Base-by-base conservation (phyloP, 2,888 invertebrate genomes). In the Metallyticus violacea region DNA sequence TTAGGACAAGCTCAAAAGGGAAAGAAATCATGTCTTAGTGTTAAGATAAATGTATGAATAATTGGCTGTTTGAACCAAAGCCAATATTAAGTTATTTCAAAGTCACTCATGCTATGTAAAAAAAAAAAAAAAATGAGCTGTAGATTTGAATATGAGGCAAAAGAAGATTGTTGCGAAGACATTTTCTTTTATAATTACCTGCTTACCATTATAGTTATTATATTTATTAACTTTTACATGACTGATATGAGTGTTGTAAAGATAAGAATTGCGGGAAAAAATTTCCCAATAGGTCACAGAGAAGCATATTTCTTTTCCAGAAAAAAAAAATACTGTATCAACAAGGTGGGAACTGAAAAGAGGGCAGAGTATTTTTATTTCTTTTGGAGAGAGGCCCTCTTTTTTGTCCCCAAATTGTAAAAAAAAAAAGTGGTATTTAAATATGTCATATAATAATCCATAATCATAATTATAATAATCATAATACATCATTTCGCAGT, bases 331-430 rank as follows among this genome's bases (percentile, higher is more conserved):
- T 62, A 22, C 40, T 22, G 40, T 62, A 62, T 62, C 40, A 62
- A 62, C 3, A 15, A 62, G 40, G 22, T 62, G 40, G 40, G 40
- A 62, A 62, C 40, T 29, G 27, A 77, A 77, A 85, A 85, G 85
- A 80, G 81, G 85, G 85, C 76, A 62, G 28, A 80, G 81, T 85
- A 85, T 81, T 81, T 85, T 84, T 83, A 28, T 77, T n/a, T 76
- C 81, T 85, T 80, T 27, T 80, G 81, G 85, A 76, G 81, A 85
- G 81, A 77, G 22, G 62, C 3, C 85, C 85, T 80, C 80, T 80
- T 81, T 85, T 85, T 30, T 27, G 27, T 81, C n/a, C 81, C 81
- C 81, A 80, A 28, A 28, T 85, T 76, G 77, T 81, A 81, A 30
- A 28, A 29, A 29, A 81, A 30, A 28, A 29, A 29, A 27, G 15